Percentiles rank a stretch among this genome's conserved stretches.
Conservation (phyloP, 2,888 invertebrate species). For the Euzetes globulus region DNA sequence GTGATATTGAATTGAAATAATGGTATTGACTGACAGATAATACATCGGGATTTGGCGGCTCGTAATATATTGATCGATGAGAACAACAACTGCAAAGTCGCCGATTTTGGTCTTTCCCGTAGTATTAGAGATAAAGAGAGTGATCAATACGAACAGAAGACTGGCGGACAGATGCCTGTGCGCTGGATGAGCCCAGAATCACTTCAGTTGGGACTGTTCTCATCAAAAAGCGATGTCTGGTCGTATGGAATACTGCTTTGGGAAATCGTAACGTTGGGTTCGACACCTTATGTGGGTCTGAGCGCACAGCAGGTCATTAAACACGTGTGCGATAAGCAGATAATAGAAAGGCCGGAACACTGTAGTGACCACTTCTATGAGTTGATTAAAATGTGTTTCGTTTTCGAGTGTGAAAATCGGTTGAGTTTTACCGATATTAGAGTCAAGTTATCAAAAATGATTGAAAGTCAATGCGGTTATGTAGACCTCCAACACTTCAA, state of each 20-base stretch:
- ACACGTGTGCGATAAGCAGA: conserved; percentile 66
- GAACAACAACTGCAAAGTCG: conserved; percentile 72
- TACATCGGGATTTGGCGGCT: conserved; percentile 82
- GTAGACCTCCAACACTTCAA: conserved; percentile 63
- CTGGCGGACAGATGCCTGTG: conserved; percentile 49
- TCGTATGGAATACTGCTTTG: conserved; percentile 76
- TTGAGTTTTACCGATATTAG: conserved; percentile 62
- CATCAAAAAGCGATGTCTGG: conserved; percentile 76
- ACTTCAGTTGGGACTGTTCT: conserved; percentile 66
- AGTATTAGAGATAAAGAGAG: conserved; percentile 67
- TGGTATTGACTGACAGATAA: conserved; percentile 54
- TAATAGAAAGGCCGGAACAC: conserved; percentile 69
- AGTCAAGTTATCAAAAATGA: conserved; percentile 38
- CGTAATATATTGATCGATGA: conserved; percentile 78
- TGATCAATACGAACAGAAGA: conserved; percentile 48
- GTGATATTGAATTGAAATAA: too few species aligned
- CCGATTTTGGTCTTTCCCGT: conserved; percentile 87
- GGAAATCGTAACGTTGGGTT: conserved; percentile 78
- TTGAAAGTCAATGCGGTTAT: conserved; percentile 51
- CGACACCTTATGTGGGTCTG: conserved; percentile 76
- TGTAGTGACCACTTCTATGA: conserved; percentile 64
- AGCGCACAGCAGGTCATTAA: conserved; percentile 74
- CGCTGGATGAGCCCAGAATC: conserved; percentile 84
- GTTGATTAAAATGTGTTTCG: conserved; percentile 57
- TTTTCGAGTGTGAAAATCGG: conserved; percentile 62